Conservation (phyloP, 2,113 vertebrate genomes). For the Dryoscopus gambensis region DNA sequence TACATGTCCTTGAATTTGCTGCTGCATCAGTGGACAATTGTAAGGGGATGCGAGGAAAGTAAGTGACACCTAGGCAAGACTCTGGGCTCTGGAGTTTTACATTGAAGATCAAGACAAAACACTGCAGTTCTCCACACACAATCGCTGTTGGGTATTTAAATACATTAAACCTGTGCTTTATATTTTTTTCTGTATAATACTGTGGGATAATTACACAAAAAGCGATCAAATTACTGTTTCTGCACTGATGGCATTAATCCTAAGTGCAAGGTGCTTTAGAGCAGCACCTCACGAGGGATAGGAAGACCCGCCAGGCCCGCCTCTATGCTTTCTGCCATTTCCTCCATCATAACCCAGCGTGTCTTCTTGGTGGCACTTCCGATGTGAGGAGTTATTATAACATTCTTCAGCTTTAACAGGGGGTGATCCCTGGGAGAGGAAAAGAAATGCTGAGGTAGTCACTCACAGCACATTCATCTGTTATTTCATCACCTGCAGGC, state of each 20-base stretch:
- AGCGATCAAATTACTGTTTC: background rate
- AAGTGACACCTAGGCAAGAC: background rate
- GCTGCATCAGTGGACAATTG: accelerated
- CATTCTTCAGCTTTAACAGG: slow-evolving; percentile 63
- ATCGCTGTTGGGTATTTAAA: background rate
- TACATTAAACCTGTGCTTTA: background rate
- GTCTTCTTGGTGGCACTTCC: slow-evolving; percentile 64
- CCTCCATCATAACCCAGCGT: slow-evolving; percentile 44
- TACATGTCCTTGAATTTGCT: accelerated
- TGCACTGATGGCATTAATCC: background rate
- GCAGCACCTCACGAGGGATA: slow-evolving; percentile 54
- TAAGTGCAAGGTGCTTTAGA: background rate
- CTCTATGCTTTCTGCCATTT: slow-evolving; percentile 53
- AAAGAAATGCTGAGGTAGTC: background rate
- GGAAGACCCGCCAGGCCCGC: slow-evolving; percentile 18
- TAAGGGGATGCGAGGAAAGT: background rate
- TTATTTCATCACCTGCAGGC: background rate
- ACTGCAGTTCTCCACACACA: background rate
- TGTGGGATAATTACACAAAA: background rate
- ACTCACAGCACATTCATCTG: background rate
- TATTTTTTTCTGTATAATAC: background rate
- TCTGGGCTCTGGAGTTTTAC: background rate
- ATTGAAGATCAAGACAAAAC: background rate
- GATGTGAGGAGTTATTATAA: slow-evolving; percentile 68
- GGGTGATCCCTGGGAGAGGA: slow-evolving; percentile 62